phyloP scores from a whole-genome alignment of 2,797 vertebrate species.

The Phalanger gymnotis region DNA sequence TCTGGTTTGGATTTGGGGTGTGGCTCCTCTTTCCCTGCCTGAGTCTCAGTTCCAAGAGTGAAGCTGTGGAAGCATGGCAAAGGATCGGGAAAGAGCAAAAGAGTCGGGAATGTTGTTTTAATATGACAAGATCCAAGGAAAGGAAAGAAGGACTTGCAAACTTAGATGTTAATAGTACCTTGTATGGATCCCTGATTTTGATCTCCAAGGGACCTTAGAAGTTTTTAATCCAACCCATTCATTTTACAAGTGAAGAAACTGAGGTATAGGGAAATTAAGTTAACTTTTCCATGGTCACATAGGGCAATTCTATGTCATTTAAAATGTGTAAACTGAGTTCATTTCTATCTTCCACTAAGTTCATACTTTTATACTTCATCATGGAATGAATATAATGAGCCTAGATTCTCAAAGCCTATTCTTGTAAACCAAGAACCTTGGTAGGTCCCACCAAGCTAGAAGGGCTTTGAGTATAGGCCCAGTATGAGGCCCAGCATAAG shows the following conservation, averaged over 20 bases:
- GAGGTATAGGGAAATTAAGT: neutral
- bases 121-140: neutral
- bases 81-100: neutral
- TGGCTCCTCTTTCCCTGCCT: accelerated
- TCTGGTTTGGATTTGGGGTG: neutral
- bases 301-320: neutral
- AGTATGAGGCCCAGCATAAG: neutral
- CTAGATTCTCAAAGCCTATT: neutral
- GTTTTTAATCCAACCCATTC: neutral
- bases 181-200: neutral
- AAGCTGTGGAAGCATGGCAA: constrained; percentile 10
- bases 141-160: neutral
- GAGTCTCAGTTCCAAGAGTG: neutral
- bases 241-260: neutral
- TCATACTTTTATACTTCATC: neutral
- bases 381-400: neutral
- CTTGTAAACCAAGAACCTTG: neutral
- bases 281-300: neutral
- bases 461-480: neutral
- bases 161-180: neutral
- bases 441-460: neutral
- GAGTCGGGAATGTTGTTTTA: neutral
- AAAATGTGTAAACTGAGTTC: neutral
- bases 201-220: neutral
- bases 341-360: neutral